A percentile compares a stretch with the other conserved stretches of the same genome.
These are phyloP conservation scores for Pseudochirops corinnae DNA, from an alignment of 2,797 vertebrate genomes.

Conservation along the genomic window DNA sequence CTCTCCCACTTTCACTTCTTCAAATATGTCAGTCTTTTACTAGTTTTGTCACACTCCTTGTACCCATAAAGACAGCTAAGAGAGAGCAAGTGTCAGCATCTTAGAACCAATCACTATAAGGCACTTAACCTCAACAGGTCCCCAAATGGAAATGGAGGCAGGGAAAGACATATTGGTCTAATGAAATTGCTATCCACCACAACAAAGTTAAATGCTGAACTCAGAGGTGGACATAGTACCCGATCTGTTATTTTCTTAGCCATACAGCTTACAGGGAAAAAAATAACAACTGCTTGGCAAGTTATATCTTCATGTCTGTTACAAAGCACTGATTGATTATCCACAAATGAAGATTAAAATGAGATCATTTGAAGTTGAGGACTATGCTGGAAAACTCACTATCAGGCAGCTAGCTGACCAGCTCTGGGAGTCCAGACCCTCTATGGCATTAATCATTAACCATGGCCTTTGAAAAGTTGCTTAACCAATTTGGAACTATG, in stretches of 20 bases:
- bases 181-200: neutral
- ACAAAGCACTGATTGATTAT: neutral
- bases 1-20: neutral
- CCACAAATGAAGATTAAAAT: neutral
- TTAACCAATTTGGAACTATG: constrained; percentile 1
- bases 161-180: neutral
- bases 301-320: neutral
- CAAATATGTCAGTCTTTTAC: neutral
- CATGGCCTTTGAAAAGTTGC: neutral
- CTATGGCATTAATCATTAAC: neutral
- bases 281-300: neutral
- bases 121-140: neutral
- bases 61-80: neutral
- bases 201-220: neutral
- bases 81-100: neutral
- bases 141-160: neutral
- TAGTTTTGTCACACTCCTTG: neutral
- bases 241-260: neutral
- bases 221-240: neutral
- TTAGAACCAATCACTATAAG: neutral
- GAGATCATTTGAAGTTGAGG: neutral
- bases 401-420: neutral
- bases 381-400: neutral
- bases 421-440: neutral
- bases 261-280: neutral